Percentiles rank a stretch among this genome's conserved stretches.
Conservation (phyloP, 2,888 invertebrate species). For the Tetragnatha montana region DNA sequence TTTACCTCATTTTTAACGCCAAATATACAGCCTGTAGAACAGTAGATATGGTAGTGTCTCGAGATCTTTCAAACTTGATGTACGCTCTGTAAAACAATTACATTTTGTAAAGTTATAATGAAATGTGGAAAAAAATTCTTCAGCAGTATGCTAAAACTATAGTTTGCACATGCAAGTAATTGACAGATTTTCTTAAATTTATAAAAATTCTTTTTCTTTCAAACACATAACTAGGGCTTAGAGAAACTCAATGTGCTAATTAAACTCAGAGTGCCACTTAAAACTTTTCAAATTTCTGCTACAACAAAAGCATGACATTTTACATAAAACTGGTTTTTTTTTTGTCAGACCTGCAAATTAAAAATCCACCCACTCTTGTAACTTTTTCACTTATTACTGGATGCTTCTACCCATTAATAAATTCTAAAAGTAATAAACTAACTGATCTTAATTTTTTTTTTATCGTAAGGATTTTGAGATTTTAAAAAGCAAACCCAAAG, state of each 20-base stretch:
- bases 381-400: too few species aligned
- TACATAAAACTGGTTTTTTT: neutral
- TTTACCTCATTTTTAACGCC: slow-evolving; percentile 75
- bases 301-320: neutral
- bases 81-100: slow-evolving; percentile 42
- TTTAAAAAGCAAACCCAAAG: too few species aligned
- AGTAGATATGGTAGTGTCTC: neutral
- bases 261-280: too few species aligned
- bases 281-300: neutral
- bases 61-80: slow-evolving; percentile 43
- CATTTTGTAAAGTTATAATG: neutral
- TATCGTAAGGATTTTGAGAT: too few species aligned
- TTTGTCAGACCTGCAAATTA: too few species aligned
- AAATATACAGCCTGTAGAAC: slow-evolving; percentile 75
- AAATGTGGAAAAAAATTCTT: neutral
- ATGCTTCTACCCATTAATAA: too few species aligned
- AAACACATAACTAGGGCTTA: too few species aligned
- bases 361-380: too few species aligned
- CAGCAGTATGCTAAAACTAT: neutral
- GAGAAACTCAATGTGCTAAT: too few species aligned
- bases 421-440: too few species aligned
- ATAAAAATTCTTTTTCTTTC: too few species aligned
- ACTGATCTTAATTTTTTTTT: too few species aligned
- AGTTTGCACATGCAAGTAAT: neutral
- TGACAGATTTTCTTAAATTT: neutral